phyloP scores from a whole-genome alignment of 2,797 vertebrate genomes.

The Sebastes nivosus region DNA sequence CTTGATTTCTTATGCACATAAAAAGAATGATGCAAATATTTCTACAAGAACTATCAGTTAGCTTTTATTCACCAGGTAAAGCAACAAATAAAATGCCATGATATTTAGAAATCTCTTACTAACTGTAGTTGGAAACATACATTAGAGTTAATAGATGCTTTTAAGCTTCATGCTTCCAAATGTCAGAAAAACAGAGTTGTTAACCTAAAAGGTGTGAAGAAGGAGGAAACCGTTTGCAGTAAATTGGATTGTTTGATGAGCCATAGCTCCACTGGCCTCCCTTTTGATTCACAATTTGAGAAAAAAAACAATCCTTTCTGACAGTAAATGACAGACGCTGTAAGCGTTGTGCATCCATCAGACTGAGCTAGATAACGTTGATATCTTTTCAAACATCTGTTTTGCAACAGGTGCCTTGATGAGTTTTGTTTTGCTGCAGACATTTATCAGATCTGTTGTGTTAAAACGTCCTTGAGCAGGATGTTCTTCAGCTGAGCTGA shows the following conservation, averaged over 20 bases:
- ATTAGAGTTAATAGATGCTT: neutral
- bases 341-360: neutral
- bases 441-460: neutral
- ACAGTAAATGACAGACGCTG: neutral
- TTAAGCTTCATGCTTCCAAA: neutral
- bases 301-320: neutral
- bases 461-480: neutral
- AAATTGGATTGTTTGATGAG: neutral
- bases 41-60: neutral
- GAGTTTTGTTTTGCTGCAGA: neutral
- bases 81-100: neutral
- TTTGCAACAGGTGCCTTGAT: neutral
- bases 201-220: neutral
- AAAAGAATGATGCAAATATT: neutral
- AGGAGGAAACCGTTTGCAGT: neutral
- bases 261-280: too few relatives aligned
- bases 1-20: neutral
- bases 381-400: neutral
- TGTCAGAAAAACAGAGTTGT: neutral
- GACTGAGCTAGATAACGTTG: neutral
- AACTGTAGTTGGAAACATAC: too few relatives aligned
- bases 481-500: neutral
- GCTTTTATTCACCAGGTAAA: neutral
- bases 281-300: neutral
- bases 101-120: neutral